These are phyloP conservation scores for Mythimna loreyi DNA, from an alignment of 2,888 invertebrate species.

Conservation along the genomic window DNA sequence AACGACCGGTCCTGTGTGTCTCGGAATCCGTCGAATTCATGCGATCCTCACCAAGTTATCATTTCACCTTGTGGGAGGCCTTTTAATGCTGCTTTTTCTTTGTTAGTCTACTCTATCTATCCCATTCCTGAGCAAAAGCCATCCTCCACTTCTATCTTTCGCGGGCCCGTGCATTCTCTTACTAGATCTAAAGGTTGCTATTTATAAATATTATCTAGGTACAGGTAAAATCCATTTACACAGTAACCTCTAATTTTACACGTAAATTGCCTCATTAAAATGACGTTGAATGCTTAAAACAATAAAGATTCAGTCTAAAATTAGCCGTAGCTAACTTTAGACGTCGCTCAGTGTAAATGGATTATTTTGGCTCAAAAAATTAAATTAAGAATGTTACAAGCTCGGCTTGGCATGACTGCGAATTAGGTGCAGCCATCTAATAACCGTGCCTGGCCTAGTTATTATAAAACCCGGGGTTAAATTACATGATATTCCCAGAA, in stretches of 20 bases:
- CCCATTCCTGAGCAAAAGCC: too few relatives aligned
- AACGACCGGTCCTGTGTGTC: too few relatives aligned
- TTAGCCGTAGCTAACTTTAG: background rate
- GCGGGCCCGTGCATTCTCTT: too few relatives aligned
- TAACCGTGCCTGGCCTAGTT: conserved; percentile 40
- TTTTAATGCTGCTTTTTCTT: too few relatives aligned
- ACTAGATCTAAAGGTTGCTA: too few relatives aligned
- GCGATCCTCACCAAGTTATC: too few relatives aligned
- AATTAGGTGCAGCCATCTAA: conserved; percentile 36
- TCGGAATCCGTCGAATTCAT: too few relatives aligned
- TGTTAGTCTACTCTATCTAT: too few relatives aligned
- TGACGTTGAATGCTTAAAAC: background rate
- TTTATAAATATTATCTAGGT: too few relatives aligned
- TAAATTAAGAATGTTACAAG: conserved; percentile 33
- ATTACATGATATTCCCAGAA: conserved; percentile 13
- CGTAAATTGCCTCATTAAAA: background rate
- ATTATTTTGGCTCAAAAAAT: conserved; percentile 31
- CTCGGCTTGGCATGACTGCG: conserved; percentile 1
- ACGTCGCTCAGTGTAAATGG: conserved; percentile 3
- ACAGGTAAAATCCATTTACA: background rate
- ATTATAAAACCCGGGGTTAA: conserved; percentile 31
- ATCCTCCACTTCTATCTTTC: too few relatives aligned
- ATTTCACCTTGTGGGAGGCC: too few relatives aligned
- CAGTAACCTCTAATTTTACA: background rate
- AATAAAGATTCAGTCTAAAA: conserved; percentile 4